A percentile compares a stretch with the other conserved stretches of the same genome.
Conservation (phyloP, 1,140 invertebrate species). For the Amyelois transitella region DNA sequence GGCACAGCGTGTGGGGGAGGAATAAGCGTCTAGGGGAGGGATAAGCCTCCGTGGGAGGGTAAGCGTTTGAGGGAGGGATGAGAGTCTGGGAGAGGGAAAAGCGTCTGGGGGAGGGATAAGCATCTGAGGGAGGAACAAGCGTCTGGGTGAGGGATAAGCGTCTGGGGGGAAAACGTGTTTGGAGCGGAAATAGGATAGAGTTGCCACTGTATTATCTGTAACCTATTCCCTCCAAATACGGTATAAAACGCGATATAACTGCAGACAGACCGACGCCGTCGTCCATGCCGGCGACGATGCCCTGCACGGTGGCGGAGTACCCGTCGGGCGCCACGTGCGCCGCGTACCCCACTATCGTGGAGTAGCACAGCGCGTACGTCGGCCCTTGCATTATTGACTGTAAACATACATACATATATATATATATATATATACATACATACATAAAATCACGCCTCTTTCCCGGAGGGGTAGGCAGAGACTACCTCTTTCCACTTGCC, state of each 20-base stretch:
- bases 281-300: conserved; percentile 87
- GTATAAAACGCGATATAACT: not conserved
- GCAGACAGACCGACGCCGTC: conserved; percentile 80
- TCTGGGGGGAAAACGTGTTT: not conserved
- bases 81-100: not conserved
- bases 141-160: not conserved
- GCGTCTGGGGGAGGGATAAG: not conserved
- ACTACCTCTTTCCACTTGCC: too few species aligned
- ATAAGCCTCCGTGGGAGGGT: not conserved
- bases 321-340: conserved; percentile 83
- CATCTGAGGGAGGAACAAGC: not conserved
- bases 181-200: not conserved
- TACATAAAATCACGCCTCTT: too few species aligned
- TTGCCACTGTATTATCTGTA: not conserved
- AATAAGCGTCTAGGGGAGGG: not conserved
- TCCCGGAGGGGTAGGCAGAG: too few species aligned
- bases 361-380: conserved; percentile 85
- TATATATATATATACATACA: too few species aligned
- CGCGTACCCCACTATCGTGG: conserved; percentile 84
- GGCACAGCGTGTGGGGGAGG: too few species aligned
- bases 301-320: conserved; percentile 87
- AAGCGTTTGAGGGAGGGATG: not conserved
- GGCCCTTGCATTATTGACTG: conserved; percentile 83
- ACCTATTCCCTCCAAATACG: not conserved
- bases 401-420: not conserved